A percentile compares a stretch with the other conserved stretches of the same genome.
phyloP scores from a whole-genome alignment of 2,797 vertebrate genomes.

The Steatocranus sp. region DNA sequence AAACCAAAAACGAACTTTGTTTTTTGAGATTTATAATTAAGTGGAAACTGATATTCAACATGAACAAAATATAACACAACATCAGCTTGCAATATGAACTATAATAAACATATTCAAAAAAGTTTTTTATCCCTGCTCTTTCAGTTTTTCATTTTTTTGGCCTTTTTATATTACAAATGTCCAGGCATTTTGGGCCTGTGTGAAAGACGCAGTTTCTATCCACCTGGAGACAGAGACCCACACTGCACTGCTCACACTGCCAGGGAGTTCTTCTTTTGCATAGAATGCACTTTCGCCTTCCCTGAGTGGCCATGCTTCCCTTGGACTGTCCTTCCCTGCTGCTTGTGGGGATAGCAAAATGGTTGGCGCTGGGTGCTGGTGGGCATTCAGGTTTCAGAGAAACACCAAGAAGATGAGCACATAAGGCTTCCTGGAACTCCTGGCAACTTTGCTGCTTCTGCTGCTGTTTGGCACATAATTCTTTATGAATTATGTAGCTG shows the following conservation, averaged over 20 bases:
- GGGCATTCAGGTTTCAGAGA: not conserved
- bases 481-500: not conserved
- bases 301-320: not conserved
- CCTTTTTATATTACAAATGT: not conserved
- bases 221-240: not conserved
- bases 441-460: not conserved
- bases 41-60: not conserved
- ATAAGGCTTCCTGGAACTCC: not conserved
- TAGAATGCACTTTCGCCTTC: not conserved
- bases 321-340: not conserved
- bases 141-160: not conserved
- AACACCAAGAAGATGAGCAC: not conserved
- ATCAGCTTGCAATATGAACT: not conserved
- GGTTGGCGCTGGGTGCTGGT: not conserved
- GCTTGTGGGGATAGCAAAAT: not conserved
- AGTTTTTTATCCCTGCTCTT: accelerated
- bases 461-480: not conserved
- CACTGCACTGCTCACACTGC: not conserved
- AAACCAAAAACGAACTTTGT: not conserved
- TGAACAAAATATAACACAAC: not conserved
- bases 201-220: not conserved
- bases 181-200: accelerated
- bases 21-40: not conserved
- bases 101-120: not conserved
- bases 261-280: not conserved